Evolutionary conservation across 1,140 invertebrate species (phyloP), one percentile per base, ranked within the genome.

Genomic region (Rhyzopertha dominica): DNA sequence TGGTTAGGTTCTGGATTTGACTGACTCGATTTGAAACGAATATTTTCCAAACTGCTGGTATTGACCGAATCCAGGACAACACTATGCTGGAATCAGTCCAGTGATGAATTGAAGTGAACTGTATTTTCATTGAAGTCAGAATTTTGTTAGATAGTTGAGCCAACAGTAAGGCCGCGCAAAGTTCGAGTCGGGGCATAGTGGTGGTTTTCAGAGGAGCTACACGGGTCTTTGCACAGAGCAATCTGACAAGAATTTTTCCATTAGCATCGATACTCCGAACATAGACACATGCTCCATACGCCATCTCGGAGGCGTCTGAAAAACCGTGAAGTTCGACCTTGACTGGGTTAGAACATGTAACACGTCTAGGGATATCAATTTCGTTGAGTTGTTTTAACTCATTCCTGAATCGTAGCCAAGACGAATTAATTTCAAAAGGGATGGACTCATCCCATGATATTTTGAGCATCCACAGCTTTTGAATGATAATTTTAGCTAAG

Each of bases 21-120:
- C 53, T 19, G 0, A 71, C 55, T 17, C 69, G 42, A 48, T 68
- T 72, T 1, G 64, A 63, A 0, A 73, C 67, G 47, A 65, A 73
- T 5, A 59, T 63, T 45, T 70, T 65, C 42, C 61, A 66, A 36
- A 47, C 47, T 18, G 52, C 35, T 2, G 54, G 51, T 2, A 35
- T 38, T 20, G 54, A 52, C 20, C 37, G 22, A 2, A 71, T 47
- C 66, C 66, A 69, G 5, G 36, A 30, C 1, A 70, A 29, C 0
- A 55, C 59, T n/a, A 62, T 57, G 9, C 45, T 62, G 2, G 64
- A 63, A 38, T 69, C 66, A 5, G 51, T 51, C 62, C 60, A 67
- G 47, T 61, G 64, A n/a, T n/a, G n/a, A n/a, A n/a, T n/a, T n/a
- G n/a, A n/a, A n/a, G n/a, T n/a, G n/a, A n/a, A n/a, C n/a, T n/a